phyloP scores from a whole-genome alignment of 2,888 invertebrate species.

The Apotomis capreana region DNA sequence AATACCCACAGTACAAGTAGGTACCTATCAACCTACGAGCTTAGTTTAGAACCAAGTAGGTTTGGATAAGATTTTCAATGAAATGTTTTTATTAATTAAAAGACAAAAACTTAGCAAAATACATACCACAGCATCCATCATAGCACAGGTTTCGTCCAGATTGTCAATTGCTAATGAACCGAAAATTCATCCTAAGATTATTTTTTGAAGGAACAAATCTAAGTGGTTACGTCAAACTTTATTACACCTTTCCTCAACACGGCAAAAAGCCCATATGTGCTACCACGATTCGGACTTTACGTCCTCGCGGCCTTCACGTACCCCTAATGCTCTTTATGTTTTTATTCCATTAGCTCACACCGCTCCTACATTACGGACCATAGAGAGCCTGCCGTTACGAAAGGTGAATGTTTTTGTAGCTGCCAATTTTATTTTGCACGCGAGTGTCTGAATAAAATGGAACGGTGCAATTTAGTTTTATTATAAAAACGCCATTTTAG shows the following conservation, averaged over 20 bases:
- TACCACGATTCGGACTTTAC: slow-evolving; percentile 48
- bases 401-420: slow-evolving; percentile 54
- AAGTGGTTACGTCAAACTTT: not conserved
- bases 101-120: no score
- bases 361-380: slow-evolving; percentile 45
- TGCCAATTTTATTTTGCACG: slow-evolving; percentile 49
- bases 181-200: no score
- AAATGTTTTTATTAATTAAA: no score
- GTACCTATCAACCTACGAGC: no score
- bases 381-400: slow-evolving; percentile 57
- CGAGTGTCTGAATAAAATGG: slow-evolving; percentile 43
- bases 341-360: slow-evolving; percentile 73
- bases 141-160: no score
- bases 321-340: slow-evolving; percentile 68
- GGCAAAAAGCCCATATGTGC: slow-evolving; percentile 24
- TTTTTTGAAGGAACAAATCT: not conserved
- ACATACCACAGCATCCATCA: no score
- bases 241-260: not conserved
- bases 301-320: slow-evolving; percentile 54
- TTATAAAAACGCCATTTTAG: slow-evolving; percentile 1
- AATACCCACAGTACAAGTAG: no score
- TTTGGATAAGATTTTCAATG: no score
- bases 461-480: slow-evolving; percentile 23
- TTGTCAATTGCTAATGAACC: no score
- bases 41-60: no score